A percentile compares a stretch with the other conserved stretches of the same genome.
Conservation (phyloP, 1,140 invertebrate genomes). For the Drosophila sp. region DNA sequence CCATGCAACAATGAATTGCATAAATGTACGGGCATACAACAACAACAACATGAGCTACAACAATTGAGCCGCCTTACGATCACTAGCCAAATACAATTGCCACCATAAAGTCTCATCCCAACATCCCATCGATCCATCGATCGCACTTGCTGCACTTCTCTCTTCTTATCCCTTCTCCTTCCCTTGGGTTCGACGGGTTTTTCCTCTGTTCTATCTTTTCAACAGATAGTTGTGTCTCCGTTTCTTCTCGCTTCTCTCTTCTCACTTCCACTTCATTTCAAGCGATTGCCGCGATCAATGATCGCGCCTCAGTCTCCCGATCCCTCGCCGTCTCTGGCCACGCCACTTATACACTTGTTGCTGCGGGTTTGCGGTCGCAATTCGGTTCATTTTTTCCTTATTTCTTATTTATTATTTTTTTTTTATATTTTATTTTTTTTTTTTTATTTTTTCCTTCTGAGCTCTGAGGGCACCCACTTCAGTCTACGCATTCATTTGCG, state of each 20-base stretch:
- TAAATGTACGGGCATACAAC: constrained; percentile 69
- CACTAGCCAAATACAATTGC: constrained; percentile 79
- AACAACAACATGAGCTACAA: constrained; percentile 65
- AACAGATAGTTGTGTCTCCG: constrained; percentile 8
- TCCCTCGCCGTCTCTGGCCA: constrained; percentile 22
- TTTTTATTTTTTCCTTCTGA: constrained; percentile 15
- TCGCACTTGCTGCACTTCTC: constrained; percentile 33
- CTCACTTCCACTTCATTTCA: constrained; percentile 45
- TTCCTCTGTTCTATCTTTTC: constrained; percentile 47
- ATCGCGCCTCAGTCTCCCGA: constrained; percentile 44
- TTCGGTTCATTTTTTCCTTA: constrained; percentile 69
- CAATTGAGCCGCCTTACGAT: constrained; percentile 75
- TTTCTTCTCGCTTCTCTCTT: constrained; percentile 5
- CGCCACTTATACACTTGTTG: constrained; percentile 84
- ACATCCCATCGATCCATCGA: constrained; percentile 60
- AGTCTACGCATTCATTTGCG: constrained; percentile 79
- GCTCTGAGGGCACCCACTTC: constrained; percentile 55
- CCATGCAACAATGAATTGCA: constrained; percentile 74
- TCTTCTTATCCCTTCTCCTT: background rate
- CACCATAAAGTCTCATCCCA: constrained; percentile 74
- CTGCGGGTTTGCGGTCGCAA: constrained; percentile 81
- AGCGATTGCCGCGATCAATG: constrained; percentile 82
- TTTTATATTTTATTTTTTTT: constrained; percentile 2
- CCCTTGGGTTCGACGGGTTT: constrained; percentile 10
- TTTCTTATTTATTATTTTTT: background rate